Evolutionary conservation across 2,888 invertebrate species (phyloP).

Genomic region (Mesochorus sp.): DNA sequence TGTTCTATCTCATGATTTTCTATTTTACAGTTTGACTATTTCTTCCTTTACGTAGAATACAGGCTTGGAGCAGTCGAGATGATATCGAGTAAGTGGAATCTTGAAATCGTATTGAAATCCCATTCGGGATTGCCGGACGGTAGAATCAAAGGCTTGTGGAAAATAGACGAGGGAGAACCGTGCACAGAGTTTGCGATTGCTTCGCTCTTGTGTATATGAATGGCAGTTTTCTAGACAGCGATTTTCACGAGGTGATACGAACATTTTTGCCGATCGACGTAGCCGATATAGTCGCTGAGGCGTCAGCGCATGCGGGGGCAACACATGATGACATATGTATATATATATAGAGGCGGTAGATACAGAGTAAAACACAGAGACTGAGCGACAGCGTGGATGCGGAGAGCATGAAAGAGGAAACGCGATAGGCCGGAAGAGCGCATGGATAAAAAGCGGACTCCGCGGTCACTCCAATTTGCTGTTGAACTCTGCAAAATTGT

Average conservation of each 20-base stretch:
- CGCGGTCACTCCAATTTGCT: conserved; percentile 55
- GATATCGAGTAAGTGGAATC: conserved; percentile 17
- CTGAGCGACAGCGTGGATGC: background rate
- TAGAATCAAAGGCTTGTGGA: conserved; percentile 28
- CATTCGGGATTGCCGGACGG: background rate
- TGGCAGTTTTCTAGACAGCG: conserved; percentile 34
- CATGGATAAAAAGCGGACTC: conserved; percentile 33
- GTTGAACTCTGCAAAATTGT: conserved; percentile 55
- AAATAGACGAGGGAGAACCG: background rate
- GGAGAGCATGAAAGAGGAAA: conserved; percentile 27
- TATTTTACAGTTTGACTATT: background rate
- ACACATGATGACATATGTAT: background rate
- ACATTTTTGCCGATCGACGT: conserved; percentile 38
- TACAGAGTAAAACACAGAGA: background rate
- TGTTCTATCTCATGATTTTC: background rate
- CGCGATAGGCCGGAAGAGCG: conserved; percentile 21
- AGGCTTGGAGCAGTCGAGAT: background rate
- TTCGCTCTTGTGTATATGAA: conserved; percentile 16
- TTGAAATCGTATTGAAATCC: conserved; percentile 28
- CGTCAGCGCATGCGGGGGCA: background rate
- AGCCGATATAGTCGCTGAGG: conserved; percentile 27
- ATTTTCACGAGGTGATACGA: conserved; percentile 40
- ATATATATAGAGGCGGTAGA: background rate
- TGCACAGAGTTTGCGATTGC: conserved; percentile 18
- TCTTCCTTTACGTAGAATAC: background rate